phyloP scores from a whole-genome alignment of 2,888 invertebrate genomes.

The Fabriciana adippe region DNA sequence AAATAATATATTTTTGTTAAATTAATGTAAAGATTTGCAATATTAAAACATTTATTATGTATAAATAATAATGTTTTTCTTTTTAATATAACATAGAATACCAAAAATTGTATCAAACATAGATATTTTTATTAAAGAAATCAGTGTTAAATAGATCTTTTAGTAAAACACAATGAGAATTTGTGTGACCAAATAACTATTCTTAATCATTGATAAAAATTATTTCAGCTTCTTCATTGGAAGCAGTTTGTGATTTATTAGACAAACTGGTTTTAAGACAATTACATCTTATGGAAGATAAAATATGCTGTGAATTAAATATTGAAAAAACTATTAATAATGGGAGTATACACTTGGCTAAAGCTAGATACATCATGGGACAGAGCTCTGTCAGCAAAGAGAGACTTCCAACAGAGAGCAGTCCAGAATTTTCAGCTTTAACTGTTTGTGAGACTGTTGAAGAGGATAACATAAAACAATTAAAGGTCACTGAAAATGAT shows the following conservation, averaged over 20 bases:
- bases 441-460: conserved; percentile 63
- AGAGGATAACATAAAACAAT: conserved; percentile 69
- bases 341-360: conserved; percentile 89
- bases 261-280: conserved; percentile 87
- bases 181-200: neutral
- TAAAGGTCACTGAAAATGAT: conserved; percentile 59
- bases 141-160: neutral
- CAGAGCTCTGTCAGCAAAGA: conserved; percentile 86
- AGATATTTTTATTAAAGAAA: neutral
- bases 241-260: conserved; percentile 81
- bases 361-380: conserved; percentile 89
- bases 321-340: conserved; percentile 86
- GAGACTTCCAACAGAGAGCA: conserved; percentile 87
- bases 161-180: neutral
- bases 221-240: conserved; percentile 42
- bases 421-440: conserved; percentile 70
- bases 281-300: conserved; percentile 88
- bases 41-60: too few relatives aligned
- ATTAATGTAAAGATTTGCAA: too few relatives aligned
- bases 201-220: neutral
- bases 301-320: conserved; percentile 85
- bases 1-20: too few relatives aligned
- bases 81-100: too few relatives aligned
- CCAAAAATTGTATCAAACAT: too few relatives aligned
- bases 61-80: too few relatives aligned